Evolutionary conservation across 2,888 invertebrate genomes (phyloP).

Genomic region (Erebia epiphron): DNA sequence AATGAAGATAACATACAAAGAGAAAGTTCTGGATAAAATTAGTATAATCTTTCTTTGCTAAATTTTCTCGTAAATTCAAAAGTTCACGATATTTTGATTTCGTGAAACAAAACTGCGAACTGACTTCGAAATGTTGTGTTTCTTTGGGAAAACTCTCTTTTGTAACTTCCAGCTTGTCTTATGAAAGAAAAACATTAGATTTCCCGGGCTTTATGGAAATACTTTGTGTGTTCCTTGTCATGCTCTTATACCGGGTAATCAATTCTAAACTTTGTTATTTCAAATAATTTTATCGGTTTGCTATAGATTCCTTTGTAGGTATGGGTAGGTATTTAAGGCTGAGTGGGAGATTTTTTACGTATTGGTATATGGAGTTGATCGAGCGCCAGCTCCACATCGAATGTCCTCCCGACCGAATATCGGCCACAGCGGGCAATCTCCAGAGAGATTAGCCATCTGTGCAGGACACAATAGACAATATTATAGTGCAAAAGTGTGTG

Average conservation of each 20-base stretch:
- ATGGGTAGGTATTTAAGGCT: no score
- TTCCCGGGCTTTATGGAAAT: constrained; percentile 46
- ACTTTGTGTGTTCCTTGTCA: constrained; percentile 33
- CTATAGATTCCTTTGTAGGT: no score
- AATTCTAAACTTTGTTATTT: constrained; percentile 4
- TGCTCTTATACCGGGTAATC: constrained; percentile 29
- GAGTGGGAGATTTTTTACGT: no score
- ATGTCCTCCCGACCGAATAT: no score
- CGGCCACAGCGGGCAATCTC: no score
- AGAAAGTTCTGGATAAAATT: not conserved
- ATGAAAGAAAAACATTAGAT: constrained; percentile 51
- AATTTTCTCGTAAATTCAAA: not conserved
- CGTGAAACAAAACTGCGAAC: constrained; percentile 11
- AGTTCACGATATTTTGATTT: constrained; percentile 19
- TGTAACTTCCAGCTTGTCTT: constrained; percentile 46
- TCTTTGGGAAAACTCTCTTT: constrained; percentile 24
- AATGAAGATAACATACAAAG: not conserved
- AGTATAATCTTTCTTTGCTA: not conserved
- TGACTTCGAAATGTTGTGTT: constrained; percentile 21
- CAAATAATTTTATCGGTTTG: not conserved
- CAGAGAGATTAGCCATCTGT: no score
- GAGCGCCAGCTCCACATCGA: no score
- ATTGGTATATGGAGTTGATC: no score
- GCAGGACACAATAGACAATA: no score
- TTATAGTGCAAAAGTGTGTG: no score